A percentile compares a stretch with the other conserved stretches of the same genome.
These are phyloP conservation scores for Danio albolineatus DNA, from an alignment of 2,797 vertebrate species.

Conservation along the genomic window DNA sequence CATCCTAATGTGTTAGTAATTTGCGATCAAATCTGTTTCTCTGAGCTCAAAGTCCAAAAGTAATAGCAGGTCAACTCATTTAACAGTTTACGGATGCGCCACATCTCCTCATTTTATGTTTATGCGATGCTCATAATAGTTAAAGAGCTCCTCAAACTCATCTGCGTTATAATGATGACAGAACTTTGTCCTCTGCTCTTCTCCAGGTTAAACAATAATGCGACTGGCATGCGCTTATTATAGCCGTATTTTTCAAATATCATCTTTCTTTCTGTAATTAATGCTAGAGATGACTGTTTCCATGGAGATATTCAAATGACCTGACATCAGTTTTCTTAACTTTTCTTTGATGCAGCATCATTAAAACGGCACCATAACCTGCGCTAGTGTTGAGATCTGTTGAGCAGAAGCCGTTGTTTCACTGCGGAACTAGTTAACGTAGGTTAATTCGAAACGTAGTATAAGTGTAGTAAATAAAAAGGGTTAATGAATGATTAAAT, in stretches of 20 bases:
- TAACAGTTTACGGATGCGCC: background rate
- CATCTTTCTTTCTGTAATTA: conserved; percentile 4
- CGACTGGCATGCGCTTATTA: background rate
- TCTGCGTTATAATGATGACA: conserved; percentile 7
- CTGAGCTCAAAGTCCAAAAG: background rate
- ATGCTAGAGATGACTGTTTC: conserved; percentile 11
- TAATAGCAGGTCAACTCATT: background rate
- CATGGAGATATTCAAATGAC: conserved; percentile 35
- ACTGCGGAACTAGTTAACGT: background rate
- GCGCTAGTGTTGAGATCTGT: background rate
- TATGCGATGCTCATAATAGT: conserved; percentile 18
- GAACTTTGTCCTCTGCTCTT: conserved; percentile 27
- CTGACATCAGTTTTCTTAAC: conserved; percentile 6
- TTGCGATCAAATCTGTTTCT: background rate
- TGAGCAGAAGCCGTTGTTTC: conserved; percentile 20
- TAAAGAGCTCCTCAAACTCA: conserved; percentile 37
- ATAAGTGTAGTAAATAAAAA: no score
- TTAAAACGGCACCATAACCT: conserved; percentile 18
- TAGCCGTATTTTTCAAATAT: background rate
- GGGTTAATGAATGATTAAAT: no score
- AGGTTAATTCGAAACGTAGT: conserved; percentile 6
- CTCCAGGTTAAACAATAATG: conserved; percentile 1
- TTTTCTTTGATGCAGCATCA: conserved; percentile 34
- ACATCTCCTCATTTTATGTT: conserved; percentile 21
- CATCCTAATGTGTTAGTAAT: no score